Percentiles rank a stretch among this genome's conserved stretches.
These are phyloP conservation scores for Xyrauchen texanus DNA, from an alignment of 2,113 vertebrate genomes.

Conservation along the genomic window DNA sequence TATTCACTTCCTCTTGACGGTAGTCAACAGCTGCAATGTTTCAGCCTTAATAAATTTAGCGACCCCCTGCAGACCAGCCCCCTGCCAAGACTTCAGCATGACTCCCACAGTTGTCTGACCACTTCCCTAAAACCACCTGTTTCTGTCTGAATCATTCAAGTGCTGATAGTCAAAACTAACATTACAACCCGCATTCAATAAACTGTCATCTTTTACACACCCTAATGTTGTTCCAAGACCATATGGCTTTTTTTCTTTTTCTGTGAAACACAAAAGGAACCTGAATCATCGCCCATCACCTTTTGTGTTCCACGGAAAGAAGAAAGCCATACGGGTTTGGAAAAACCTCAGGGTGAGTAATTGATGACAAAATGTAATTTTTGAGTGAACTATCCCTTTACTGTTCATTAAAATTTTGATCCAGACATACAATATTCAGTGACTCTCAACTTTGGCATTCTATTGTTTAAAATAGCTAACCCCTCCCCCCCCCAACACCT, in stretches of 20 bases:
- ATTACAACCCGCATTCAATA: no score
- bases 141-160: slow-evolving; percentile 40
- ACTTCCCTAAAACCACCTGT: slow-evolving; percentile 45
- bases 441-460: no score
- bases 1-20: slow-evolving; percentile 44
- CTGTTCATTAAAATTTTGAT: slow-evolving; percentile 1
- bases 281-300: no score
- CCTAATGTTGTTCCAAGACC: no score
- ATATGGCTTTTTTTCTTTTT: no score
- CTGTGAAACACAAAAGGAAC: no score
- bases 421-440: background rate
- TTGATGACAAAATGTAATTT: no score
- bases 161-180: background rate
- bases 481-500: slow-evolving; percentile 66
- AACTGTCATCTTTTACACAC: no score
- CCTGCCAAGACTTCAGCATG: slow-evolving; percentile 41
- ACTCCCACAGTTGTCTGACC: slow-evolving; percentile 32
- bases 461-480: slow-evolving; percentile 51
- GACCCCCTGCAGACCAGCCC: slow-evolving; percentile 37
- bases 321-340: no score
- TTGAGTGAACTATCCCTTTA: no score
- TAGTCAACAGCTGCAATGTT: slow-evolving; percentile 49
- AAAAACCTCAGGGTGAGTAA: no score
- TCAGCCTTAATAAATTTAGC: slow-evolving; percentile 41
- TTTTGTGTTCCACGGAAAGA: no score